A percentile compares a stretch with the other conserved stretches of the same genome.
phyloP scores from a whole-genome alignment of 2,888 invertebrate species.

The Thumatha senex region DNA sequence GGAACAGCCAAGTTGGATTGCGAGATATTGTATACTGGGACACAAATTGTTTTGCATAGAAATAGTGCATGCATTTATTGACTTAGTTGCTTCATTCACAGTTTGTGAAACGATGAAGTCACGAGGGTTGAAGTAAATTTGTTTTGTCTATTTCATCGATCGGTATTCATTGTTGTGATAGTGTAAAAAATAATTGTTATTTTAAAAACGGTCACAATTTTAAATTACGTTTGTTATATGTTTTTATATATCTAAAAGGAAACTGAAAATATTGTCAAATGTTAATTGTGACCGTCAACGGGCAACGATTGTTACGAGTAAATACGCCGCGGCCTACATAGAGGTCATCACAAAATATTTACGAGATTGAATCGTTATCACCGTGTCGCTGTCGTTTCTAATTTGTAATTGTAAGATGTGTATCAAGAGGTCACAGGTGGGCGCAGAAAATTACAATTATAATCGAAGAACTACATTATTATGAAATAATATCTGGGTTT shows the following conservation, averaged over 20 bases:
- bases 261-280: too few species aligned
- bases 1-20: constrained; percentile 48
- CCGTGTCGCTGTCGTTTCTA: too few species aligned
- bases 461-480: too few species aligned
- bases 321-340: not conserved
- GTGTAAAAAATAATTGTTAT: too few species aligned
- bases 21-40: constrained; percentile 39
- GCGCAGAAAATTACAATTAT: too few species aligned
- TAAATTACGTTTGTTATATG: too few species aligned
- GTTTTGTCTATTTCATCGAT: not conserved
- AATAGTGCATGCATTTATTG: constrained; percentile 38
- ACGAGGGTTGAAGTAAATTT: not conserved
- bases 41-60: constrained; percentile 41
- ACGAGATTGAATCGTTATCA: not conserved
- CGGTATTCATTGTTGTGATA: not conserved
- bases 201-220: too few species aligned
- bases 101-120: not conserved
- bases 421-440: too few species aligned
- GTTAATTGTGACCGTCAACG: too few species aligned
- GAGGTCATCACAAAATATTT: not conserved
- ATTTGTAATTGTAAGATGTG: too few species aligned
- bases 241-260: not conserved
- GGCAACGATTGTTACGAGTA: too few species aligned
- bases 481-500: too few species aligned
- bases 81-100: constrained; percentile 15